Percentiles rank a stretch among this genome's conserved stretches.
These are phyloP conservation scores for Andrena cerasifolii DNA, from an alignment of 1,140 invertebrate species.

Conservation along the genomic window DNA sequence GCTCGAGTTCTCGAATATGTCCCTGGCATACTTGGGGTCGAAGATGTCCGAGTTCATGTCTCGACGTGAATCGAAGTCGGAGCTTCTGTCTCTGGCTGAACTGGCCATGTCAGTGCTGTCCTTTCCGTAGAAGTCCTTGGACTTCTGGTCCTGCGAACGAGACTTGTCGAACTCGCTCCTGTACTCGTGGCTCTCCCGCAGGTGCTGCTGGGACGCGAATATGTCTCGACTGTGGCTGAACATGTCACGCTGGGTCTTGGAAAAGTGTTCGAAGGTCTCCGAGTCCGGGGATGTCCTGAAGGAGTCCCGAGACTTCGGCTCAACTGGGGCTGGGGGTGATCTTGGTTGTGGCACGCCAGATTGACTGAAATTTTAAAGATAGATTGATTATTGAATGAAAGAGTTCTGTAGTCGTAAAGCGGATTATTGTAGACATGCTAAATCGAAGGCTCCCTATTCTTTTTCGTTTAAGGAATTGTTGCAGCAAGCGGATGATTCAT, in stretches of 20 bases:
- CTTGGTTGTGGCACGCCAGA: constrained; percentile 80
- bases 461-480: too few species aligned
- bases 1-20: constrained; percentile 76
- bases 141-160: constrained; percentile 82
- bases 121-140: constrained; percentile 82
- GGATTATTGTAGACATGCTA: neutral
- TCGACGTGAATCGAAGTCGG: constrained; percentile 78
- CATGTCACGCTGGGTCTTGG: constrained; percentile 79
- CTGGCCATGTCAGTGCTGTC: constrained; percentile 81
- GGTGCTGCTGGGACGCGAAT: constrained; percentile 77
- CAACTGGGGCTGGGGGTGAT: constrained; percentile 87
- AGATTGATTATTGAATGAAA: neutral
- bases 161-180: constrained; percentile 77
- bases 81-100: constrained; percentile 72
- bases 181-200: constrained; percentile 75
- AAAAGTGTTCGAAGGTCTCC: constrained; percentile 83
- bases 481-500: too few species aligned
- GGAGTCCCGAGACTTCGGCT: constrained; percentile 85
- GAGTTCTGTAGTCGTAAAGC: neutral
- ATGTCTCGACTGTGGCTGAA: constrained; percentile 80
- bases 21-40: constrained; percentile 76
- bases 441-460: constrained; percentile 2
- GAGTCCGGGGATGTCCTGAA: constrained; percentile 87
- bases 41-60: constrained; percentile 79
- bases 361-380: constrained; percentile 71